phyloP scores from a whole-genome alignment of 2,888 invertebrate species.

The Andricus curvator region DNA sequence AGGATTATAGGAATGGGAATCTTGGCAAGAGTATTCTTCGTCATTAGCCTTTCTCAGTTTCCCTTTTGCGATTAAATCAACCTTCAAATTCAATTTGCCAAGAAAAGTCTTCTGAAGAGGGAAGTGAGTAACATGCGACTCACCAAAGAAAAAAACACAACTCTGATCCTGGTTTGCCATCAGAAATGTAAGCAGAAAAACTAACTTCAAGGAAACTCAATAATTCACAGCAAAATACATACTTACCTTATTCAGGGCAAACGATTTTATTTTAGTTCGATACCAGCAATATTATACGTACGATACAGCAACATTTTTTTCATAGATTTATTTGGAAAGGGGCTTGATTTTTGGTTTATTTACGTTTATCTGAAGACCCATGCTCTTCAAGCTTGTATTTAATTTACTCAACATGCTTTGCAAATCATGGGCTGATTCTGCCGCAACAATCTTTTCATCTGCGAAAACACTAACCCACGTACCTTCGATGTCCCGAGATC shows the following conservation, averaged over 20 bases:
- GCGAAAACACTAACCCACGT: too few species aligned
- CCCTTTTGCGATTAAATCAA: background rate
- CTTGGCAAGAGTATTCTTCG: background rate
- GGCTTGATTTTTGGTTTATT: too few species aligned
- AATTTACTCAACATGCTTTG: too few species aligned
- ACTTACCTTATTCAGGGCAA: background rate
- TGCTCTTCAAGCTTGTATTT: too few species aligned
- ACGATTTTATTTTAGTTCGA: too few species aligned
- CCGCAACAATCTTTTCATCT: too few species aligned
- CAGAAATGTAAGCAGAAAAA: background rate
- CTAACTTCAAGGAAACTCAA: background rate
- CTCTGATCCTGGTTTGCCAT: background rate
- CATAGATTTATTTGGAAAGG: too few species aligned
- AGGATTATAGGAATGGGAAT: background rate
- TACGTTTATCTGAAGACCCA: too few species aligned
- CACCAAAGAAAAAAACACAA: background rate
- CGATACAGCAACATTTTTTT: too few species aligned
- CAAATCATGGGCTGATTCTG: too few species aligned
- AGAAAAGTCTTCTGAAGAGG: background rate
- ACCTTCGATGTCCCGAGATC: too few species aligned
- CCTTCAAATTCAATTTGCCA: background rate
- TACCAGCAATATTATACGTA: too few species aligned
- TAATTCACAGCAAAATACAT: background rate
- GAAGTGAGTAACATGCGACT: constrained; percentile 1
- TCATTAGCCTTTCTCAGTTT: background rate